These are phyloP conservation scores for Berghia stephanieae DNA, from an alignment of 1,140 invertebrate genomes.

Conservation along the genomic window DNA sequence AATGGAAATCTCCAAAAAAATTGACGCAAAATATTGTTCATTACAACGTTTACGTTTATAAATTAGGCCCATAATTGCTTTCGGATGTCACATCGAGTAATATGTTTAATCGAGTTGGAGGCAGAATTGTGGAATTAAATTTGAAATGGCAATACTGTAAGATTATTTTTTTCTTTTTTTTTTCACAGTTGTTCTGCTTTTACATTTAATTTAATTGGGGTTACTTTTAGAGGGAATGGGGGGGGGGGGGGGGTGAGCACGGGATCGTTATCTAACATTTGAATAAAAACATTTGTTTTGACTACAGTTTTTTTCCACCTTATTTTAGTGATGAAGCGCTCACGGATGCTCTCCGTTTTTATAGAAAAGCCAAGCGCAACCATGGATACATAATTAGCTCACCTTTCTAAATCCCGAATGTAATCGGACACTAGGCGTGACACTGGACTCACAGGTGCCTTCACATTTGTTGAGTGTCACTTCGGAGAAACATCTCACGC, in stretches of 20 bases:
- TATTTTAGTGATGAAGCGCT: no score
- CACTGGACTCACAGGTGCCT: constrained; percentile 34
- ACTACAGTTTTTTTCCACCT: no score
- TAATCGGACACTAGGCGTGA: constrained; percentile 28
- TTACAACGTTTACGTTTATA: neutral
- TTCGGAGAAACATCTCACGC: neutral
- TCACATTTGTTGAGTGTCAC: constrained; percentile 37
- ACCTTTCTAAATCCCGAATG: constrained; percentile 33
- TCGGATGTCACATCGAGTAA: neutral
- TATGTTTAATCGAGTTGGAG: neutral
- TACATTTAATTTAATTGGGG: neutral
- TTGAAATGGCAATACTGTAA: neutral
- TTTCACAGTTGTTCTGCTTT: neutral
- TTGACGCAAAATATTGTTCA: no score
- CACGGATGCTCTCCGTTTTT: no score
- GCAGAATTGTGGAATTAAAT: neutral
- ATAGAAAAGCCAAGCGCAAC: neutral
- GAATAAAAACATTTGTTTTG: no score
- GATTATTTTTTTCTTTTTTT: neutral
- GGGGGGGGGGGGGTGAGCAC: no score
- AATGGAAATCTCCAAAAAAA: no score
- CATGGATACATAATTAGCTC: neutral
- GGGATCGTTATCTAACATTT: no score
- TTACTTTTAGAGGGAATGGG: neutral
- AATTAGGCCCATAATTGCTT: neutral